phyloP scores from a whole-genome alignment of 2,888 invertebrate species.

The Antheraea yamamai region DNA sequence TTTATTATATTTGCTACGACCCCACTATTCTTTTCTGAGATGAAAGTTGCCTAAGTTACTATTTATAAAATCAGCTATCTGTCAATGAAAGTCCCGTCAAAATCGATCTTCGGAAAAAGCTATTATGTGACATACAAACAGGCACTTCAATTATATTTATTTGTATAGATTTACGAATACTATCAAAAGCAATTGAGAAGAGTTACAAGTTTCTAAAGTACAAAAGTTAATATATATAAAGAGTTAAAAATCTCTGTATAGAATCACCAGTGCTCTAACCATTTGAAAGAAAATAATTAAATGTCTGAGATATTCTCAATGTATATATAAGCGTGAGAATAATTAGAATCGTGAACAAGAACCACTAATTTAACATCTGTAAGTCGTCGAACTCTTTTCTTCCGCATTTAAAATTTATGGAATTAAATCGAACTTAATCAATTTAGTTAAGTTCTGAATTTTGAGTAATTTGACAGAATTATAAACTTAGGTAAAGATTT shows the following conservation, averaged over 20 bases:
- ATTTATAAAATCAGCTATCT: no score
- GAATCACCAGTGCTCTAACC: neutral
- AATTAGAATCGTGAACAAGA: neutral
- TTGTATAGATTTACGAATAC: no score
- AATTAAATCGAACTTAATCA: neutral
- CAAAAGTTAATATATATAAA: no score
- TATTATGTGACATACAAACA: no score
- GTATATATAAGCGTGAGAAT: neutral
- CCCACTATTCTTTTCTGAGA: no score
- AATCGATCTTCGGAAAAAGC: no score
- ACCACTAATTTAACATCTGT: constrained; percentile 4
- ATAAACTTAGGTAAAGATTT: neutral
- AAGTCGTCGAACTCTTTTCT: constrained; percentile 10
- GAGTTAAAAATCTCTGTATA: neutral
- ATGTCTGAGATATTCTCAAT: neutral
- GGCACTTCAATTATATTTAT: no score
- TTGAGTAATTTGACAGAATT: neutral
- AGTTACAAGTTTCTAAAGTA: no score
- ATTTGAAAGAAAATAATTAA: neutral
- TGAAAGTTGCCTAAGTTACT: no score
- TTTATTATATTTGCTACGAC: no score
- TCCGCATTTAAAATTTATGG: neutral
- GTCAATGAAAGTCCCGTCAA: no score
- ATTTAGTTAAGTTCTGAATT: neutral
- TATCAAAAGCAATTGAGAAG: no score